A percentile compares a stretch with the other conserved stretches of the same genome.
Conservation (phyloP, 2,113 vertebrate genomes). For the Gadus macrocephalus region DNA sequence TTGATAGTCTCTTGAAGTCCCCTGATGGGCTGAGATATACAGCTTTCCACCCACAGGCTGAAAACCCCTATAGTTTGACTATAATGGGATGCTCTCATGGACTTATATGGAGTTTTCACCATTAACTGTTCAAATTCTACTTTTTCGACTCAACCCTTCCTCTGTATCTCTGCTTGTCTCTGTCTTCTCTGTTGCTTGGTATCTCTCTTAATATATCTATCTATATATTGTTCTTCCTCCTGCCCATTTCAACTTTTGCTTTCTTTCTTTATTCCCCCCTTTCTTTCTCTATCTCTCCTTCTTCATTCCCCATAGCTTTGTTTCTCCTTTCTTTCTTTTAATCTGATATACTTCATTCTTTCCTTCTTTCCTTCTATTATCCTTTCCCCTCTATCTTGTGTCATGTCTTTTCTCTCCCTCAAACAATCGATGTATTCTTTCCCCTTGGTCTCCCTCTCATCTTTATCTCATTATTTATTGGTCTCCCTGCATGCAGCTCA, state of each 20-base stretch:
- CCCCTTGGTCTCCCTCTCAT: too few species aligned
- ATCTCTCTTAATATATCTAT: too few species aligned
- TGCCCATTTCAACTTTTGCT: neutral
- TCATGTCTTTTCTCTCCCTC: neutral
- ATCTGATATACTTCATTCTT: too few species aligned
- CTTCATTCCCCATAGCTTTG: neutral
- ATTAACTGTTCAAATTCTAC: too few species aligned
- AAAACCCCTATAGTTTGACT: neutral
- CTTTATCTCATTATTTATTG: too few species aligned
- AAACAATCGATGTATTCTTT: neutral
- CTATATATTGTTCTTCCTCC: neutral
- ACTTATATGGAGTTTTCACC: too few species aligned
- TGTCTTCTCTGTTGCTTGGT: too few species aligned
- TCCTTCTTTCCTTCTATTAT: neutral
- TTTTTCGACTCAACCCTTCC: too few species aligned
- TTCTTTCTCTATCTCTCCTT: conserved; percentile 1
- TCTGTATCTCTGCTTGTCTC: too few species aligned
- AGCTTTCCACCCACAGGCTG: neutral
- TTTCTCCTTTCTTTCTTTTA: neutral
- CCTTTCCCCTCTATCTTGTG: neutral
- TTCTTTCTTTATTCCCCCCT: neutral
- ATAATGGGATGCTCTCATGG: too few species aligned
- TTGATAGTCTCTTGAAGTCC: conserved; percentile 12
- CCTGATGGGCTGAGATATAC: too few species aligned
- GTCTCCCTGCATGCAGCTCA: too few species aligned